Evolutionary conservation across 2,113 vertebrate species (phyloP).

Genomic region (Podocnemis expansa): DNA sequence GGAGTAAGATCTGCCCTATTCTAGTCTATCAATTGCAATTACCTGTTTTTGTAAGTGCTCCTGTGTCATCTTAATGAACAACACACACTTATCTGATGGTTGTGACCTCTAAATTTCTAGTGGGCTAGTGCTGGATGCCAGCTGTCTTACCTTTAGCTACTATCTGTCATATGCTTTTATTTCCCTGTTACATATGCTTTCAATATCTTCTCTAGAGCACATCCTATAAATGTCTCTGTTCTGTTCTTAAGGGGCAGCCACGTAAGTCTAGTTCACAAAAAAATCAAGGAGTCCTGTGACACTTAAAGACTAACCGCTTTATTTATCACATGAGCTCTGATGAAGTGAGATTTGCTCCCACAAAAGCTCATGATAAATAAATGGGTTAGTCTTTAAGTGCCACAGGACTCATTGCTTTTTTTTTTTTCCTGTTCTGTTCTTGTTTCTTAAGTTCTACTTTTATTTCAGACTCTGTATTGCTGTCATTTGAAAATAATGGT

Average conservation of each 20-base stretch:
- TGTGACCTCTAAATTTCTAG: not conserved
- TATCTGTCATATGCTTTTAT: not conserved
- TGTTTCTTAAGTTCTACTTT: not conserved
- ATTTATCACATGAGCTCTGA: no score
- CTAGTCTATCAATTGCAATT: not conserved
- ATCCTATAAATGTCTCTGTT: not conserved
- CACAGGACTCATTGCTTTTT: no score
- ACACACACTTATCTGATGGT: not conserved
- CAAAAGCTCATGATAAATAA: no score
- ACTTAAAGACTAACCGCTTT: no score
- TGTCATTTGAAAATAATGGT: not conserved
- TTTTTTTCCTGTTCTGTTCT: no score
- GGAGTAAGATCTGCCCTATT: not conserved
- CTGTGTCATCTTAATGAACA: conserved; percentile 20
- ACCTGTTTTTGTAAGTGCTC: not conserved
- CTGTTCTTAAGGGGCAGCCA: no score
- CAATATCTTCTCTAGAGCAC: not conserved
- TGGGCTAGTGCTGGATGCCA: not conserved
- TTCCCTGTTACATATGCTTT: not conserved
- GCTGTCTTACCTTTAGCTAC: not conserved
- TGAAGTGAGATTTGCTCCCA: no score
- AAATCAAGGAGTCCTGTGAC: no score
- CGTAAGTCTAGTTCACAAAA: no score
- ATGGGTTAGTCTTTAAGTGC: no score
- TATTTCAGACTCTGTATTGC: not conserved